Evolutionary conservation across 2,888 invertebrate species (phyloP).

Genomic region (Bombylius major): DNA sequence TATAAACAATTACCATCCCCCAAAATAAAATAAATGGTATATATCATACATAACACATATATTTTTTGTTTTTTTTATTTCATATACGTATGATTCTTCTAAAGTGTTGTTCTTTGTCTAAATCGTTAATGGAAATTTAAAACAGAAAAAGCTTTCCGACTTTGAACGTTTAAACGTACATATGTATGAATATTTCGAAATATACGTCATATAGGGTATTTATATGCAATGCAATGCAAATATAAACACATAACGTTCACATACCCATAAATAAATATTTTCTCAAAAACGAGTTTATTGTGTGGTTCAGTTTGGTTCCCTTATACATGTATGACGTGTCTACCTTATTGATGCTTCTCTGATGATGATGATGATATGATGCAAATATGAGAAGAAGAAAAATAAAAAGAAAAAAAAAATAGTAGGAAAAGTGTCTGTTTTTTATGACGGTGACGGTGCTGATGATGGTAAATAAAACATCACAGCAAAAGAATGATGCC

Average conservation of each 20-base stretch:
- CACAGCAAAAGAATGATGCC: too few species aligned
- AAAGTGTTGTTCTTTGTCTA: conserved; percentile 7
- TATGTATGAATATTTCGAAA: too few species aligned
- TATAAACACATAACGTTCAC: conserved; percentile 4
- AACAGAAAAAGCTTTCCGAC: conserved; percentile 7
- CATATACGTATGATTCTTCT: background rate
- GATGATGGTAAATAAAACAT: background rate
- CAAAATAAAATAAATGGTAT: too few species aligned
- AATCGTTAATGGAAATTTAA: conserved; percentile 9
- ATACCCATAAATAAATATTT: conserved; percentile 8
- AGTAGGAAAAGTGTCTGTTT: conserved; percentile 1
- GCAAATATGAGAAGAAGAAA: too few species aligned
- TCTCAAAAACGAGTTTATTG: conserved; percentile 6
- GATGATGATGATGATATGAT: too few species aligned
- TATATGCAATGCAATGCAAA: background rate
- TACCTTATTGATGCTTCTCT: background rate
- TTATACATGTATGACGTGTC: conserved; percentile 1
- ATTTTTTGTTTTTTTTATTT: background rate
- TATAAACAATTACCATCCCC: too few species aligned
- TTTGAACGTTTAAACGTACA: background rate
- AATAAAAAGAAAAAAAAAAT: too few species aligned
- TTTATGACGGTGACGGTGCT: background rate
- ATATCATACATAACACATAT: too few species aligned
- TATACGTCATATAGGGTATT: too few species aligned
- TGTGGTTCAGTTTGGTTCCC: conserved; percentile 1